Conservation (phyloP, 2,888 invertebrate species). For the Limenitis camilla region DNA sequence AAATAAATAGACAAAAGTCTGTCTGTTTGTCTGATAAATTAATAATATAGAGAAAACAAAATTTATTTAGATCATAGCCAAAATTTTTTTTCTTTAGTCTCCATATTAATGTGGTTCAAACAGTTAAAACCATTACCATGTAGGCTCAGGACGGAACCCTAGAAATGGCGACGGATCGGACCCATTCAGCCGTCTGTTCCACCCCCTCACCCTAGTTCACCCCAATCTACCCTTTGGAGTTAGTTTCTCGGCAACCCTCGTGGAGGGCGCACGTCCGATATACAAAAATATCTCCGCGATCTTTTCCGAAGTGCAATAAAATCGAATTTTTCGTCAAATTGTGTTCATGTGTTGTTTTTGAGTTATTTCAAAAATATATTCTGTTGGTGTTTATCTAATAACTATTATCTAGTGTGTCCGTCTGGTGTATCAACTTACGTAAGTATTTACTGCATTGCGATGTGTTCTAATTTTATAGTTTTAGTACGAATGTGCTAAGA, state of each 20-base stretch:
- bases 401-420: constrained; percentile 35
- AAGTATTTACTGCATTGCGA: constrained; percentile 71
- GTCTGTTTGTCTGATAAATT: no score
- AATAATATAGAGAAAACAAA: no score
- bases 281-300: constrained; percentile 41
- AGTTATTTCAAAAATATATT: constrained; percentile 32
- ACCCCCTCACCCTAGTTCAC: constrained; percentile 48
- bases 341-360: constrained; percentile 32
- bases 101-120: no score
- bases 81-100: no score
- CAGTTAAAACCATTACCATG: no score
- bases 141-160: not conserved
- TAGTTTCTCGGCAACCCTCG: constrained; percentile 49
- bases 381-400: constrained; percentile 32
- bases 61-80: no score
- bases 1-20: no score
- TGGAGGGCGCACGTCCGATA: constrained; percentile 33
- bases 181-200: constrained; percentile 30
- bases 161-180: constrained; percentile 27
- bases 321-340: constrained; percentile 37
- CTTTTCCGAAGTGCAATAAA: constrained; percentile 59
- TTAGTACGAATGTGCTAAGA: no score
- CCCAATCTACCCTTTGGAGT: constrained; percentile 41
- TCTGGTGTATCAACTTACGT: constrained; percentile 57
- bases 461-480: constrained; percentile 32